Evolutionary conservation across 1,140 invertebrate genomes (phyloP).

Genomic region (Panulirus ornatus): DNA sequence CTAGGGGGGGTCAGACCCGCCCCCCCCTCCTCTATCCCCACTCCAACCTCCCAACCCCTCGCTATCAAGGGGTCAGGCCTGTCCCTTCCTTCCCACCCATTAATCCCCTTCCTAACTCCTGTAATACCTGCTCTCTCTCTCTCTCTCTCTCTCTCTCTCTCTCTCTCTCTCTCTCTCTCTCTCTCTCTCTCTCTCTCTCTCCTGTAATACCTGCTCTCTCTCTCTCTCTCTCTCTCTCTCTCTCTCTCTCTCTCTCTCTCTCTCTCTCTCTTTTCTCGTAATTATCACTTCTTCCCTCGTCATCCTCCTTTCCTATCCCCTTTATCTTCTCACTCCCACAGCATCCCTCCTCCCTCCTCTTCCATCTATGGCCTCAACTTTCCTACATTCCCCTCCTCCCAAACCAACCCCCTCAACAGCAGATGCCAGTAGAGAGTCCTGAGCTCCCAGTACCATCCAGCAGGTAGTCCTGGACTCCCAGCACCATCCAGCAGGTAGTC

Average conservation of each 20-base stretch:
- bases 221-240: not conserved
- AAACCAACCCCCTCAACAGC: not conserved
- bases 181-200: not conserved
- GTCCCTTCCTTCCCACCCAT: not conserved
- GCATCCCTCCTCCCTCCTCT: not conserved
- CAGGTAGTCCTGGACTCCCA: too few species aligned
- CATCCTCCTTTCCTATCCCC: not conserved
- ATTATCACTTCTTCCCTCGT: not conserved
- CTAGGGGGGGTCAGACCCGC: not conserved
- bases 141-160: constrained; percentile 22
- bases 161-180: constrained; percentile 37
- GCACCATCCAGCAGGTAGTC: too few species aligned
- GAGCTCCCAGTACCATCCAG: too few species aligned
- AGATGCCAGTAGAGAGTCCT: too few species aligned
- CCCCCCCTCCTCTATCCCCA: constrained; percentile 10
- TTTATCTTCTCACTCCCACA: not conserved
- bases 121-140: constrained; percentile 1
- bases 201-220: not conserved
- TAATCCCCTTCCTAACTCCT: not conserved
- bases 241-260: not conserved
- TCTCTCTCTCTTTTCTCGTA: not conserved
- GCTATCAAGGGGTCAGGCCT: not conserved
- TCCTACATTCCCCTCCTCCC: too few species aligned
- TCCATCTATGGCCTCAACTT: too few species aligned
- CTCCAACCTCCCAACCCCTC: not conserved